Conservation (phyloP, 2,888 invertebrate genomes). For the Microplitis deprimator region DNA sequence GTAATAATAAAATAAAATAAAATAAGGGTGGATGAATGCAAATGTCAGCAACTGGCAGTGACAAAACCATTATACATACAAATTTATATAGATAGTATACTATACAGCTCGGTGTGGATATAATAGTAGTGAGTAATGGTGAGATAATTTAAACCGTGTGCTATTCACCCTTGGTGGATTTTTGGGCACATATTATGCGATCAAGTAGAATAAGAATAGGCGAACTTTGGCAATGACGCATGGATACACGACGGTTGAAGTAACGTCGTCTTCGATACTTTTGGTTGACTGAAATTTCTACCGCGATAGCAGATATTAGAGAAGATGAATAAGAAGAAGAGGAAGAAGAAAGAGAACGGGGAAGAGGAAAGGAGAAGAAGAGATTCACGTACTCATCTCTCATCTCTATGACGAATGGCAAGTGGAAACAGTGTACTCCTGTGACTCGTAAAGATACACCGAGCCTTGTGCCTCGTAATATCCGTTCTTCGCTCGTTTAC, state of each 20-base stretch:
- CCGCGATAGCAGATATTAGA: neutral
- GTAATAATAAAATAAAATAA: neutral
- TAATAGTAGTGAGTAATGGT: conserved; percentile 47
- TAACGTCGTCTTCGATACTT: conserved; percentile 11
- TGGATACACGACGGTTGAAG: conserved; percentile 32
- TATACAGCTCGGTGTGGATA: conserved; percentile 48
- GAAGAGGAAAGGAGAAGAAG: neutral
- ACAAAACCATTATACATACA: neutral
- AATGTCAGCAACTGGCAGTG: conserved; percentile 56
- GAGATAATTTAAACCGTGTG: conserved; percentile 43
- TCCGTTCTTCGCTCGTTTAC: conserved; percentile 27
- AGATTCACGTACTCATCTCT: conserved; percentile 19
- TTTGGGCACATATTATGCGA: conserved; percentile 16
- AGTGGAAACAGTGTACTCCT: conserved; percentile 25
- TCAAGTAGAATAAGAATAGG: conserved; percentile 20
- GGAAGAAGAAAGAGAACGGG: neutral
- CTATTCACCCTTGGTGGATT: conserved; percentile 26
- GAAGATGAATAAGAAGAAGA: conserved; percentile 4
- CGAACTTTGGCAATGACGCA: conserved; percentile 45
- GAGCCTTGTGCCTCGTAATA: conserved; percentile 25
- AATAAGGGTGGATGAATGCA: conserved; percentile 39
- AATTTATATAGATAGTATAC: neutral
- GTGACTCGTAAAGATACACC: conserved; percentile 30
- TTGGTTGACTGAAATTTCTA: neutral
- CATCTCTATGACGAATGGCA: conserved; percentile 31